Evolutionary conservation across 1,140 invertebrate genomes (phyloP), one percentile per base, ranked within the genome.

Genomic region (Arion vulgaris): DNA sequence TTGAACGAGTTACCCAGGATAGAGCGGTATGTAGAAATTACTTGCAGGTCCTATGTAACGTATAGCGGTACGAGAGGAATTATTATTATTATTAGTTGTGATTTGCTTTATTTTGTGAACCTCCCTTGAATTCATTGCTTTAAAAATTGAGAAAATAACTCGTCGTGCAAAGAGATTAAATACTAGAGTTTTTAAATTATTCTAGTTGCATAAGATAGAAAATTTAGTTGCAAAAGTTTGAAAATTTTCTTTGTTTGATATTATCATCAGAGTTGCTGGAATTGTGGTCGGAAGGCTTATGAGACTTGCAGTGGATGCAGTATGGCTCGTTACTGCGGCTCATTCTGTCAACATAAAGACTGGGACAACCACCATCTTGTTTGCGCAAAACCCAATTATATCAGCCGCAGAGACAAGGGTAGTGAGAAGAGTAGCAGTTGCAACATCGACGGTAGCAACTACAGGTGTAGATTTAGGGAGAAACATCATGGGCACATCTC

Each of bases 221-320:
- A n/a, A n/a, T n/a, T n/a, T n/a, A n/a, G n/a, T n/a, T n/a, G n/a
- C n/a, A n/a, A n/a, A n/a, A n/a, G n/a, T n/a, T n/a, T n/a, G n/a
- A n/a, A n/a, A n/a, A n/a, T n/a, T n/a, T n/a, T n/a, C n/a, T n/a
- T 45, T 28, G 1, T 66, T 32, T 82, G 53, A 81, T 66, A 80
- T 53, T 81, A 71, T 26, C 41, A 88, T 66, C 87, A 97, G 95
- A 95, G 95, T 86, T 99, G 98, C 92, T 98, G 97, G 97, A 98
- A 98, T 92, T 99, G 98, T 92, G 97, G 97, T 0, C 94, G 97
- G 85, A 96, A 97, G 91, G 97, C 97, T 11, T 95, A 97, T 87
- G 97, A 98, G 93, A 98, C 97, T 0, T 98, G 97, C 90, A 97
- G 96, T 57, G 97, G 97, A 0, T 99, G 98, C 93, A 97, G 97